Evolutionary conservation across 92 coral and sea anemone species (phyloP).

Genomic region (Epizoanthus ramosus): DNA sequence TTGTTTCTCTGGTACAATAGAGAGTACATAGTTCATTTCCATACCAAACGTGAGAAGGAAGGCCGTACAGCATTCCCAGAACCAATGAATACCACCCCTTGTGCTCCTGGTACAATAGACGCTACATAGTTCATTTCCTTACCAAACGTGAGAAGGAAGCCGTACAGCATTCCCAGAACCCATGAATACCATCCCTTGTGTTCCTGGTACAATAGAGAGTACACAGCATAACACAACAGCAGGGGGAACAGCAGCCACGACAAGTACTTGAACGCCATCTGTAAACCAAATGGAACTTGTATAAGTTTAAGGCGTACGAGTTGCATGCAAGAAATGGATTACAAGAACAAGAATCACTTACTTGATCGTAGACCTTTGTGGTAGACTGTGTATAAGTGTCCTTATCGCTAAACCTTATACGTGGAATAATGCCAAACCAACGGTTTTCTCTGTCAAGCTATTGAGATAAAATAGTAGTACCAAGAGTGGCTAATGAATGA

Average conservation of each 20-base stretch:
- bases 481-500: neutral
- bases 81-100: conserved; percentile 53
- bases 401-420: conserved; percentile 74
- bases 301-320: neutral
- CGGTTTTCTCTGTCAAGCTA: conserved; percentile 81
- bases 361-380: conserved; percentile 88
- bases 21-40: conserved; percentile 46
- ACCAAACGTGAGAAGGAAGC: conserved; percentile 86
- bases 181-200: conserved; percentile 99
- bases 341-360: conserved; percentile 32
- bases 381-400: conserved; percentile 86
- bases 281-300: conserved; percentile 10
- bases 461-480: neutral
- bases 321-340: neutral
- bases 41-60: conserved; percentile 80
- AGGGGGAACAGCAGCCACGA: conserved; percentile 94
- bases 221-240: conserved; percentile 78
- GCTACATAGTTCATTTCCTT: neutral
- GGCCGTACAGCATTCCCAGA: conserved; percentile 73
- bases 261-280: conserved; percentile 98
- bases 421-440: conserved; percentile 85
- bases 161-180: conserved; percentile 97
- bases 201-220: conserved; percentile 87
- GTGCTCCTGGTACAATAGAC: neutral
- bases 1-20: too few relatives aligned